Evolutionary conservation across 2,113 vertebrate genomes (phyloP), one percentile per base, ranked within the genome.

Genomic region (Archilochus colubris): DNA sequence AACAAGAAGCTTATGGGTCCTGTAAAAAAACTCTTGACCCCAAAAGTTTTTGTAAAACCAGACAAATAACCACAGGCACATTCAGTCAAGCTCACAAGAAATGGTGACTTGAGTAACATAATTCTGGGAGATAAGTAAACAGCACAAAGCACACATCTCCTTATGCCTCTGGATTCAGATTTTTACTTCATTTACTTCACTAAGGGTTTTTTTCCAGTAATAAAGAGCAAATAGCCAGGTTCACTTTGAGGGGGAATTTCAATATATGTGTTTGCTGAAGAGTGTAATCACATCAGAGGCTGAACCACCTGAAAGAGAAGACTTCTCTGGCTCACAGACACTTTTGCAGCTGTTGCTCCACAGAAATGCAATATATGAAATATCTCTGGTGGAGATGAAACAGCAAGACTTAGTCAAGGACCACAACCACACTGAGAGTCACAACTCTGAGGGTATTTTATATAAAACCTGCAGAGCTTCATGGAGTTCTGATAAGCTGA

Each of bases 241-340:
- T 85, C 63, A 62, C 62, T 79, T 82, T 33, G 67, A 92, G 44
- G 50, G 24, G 82, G 67, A 82, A 79, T 76, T 92, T 66, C 91
- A 85, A 73, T 93, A 24, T n/a, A 76, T n/a, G 82, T 82, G 93
- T 69, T 87, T 97, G 91, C 89, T 96, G 89, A 64, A 91, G 93
- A 94, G 81, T 92, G 63, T 92, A 93, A 96, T 95, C 95, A 76
- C 93, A 94, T 95, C 85, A 91, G 78, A 89, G 89, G 12, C 58
- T 63, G 54, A 64, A n/a, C 87, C 50, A 50, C 78, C 44, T 4
- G 55, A 69, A 86, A 73, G 51, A 67, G 62, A 80, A 59, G 22
- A 46, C 44, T 92, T 44, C 76, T 30, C 6, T 62, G 74, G 93
- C 89, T 95, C 92, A 95, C 88, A 90, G 82, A 44, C 24, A 54